Conservation (phyloP, 2,797 vertebrate species). For the Merluccius polli region DNA sequence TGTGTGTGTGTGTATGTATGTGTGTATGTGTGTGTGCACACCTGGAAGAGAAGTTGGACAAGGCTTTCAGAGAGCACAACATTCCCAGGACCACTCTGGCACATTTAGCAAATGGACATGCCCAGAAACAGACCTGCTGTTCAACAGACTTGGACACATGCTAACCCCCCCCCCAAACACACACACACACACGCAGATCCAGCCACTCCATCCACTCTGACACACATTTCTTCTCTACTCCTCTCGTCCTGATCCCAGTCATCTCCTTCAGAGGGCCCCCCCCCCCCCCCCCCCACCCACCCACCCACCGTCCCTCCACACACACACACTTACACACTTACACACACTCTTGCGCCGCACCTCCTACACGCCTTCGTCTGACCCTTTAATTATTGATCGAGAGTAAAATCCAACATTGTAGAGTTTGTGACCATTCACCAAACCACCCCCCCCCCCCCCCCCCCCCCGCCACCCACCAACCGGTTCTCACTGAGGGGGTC, state of each 20-base stretch:
- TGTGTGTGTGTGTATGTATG: constrained; percentile 11
- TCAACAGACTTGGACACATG: too few relatives aligned
- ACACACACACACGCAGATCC: constrained; percentile 19
- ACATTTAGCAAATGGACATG: constrained; percentile 52
- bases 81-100: constrained; percentile 58
- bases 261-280: too few relatives aligned
- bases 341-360: constrained; percentile 34
- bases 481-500: constrained; percentile 76
- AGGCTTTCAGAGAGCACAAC: constrained; percentile 58
- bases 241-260: constrained; percentile 29
- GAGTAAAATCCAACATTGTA: constrained; percentile 90
- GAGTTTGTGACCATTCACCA: constrained; percentile 71
- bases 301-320: neutral
- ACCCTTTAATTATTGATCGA: constrained; percentile 84
- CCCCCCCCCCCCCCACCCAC: neutral
- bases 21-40: constrained; percentile 18
- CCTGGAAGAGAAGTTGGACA: constrained; percentile 37
- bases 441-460: too few relatives aligned
- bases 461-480: constrained; percentile 78
- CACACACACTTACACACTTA: constrained; percentile 16
- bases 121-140: constrained; percentile 5
- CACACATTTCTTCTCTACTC: constrained; percentile 35
- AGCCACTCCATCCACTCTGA: constrained; percentile 27
- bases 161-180: neutral
- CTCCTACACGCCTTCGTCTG: constrained; percentile 37